phyloP scores from a whole-genome alignment of 1,140 invertebrate species.

The Condylostylus longicornis region DNA sequence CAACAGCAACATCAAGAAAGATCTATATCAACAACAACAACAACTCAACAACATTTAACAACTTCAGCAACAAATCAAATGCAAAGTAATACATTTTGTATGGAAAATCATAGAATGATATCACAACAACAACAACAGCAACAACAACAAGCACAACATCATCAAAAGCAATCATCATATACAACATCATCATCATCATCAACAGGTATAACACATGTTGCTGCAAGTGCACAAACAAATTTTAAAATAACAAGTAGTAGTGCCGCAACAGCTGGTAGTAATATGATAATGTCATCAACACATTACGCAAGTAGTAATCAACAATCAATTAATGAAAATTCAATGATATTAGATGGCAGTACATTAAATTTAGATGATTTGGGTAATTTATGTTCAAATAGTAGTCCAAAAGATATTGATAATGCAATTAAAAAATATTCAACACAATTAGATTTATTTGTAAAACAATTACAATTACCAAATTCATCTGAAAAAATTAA shows the following conservation, averaged over 20 bases:
- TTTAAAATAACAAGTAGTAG: conserved; percentile 60
- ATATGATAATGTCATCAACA: conserved; percentile 42
- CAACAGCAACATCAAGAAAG: conserved; percentile 4
- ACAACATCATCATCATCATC: conserved; percentile 43
- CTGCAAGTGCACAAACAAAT: conserved; percentile 55
- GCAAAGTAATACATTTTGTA: not conserved
- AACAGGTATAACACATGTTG: conserved; percentile 46
- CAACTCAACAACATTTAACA: conserved; percentile 1
- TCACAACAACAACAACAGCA: conserved; percentile 8
- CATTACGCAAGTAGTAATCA: no score
- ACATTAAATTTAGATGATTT: conserved; percentile 59
- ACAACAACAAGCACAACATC: conserved; percentile 9
- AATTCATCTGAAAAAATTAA: conserved; percentile 42
- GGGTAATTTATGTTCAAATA: conserved; percentile 52
- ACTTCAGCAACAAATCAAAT: no score
- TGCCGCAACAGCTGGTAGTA: conserved; percentile 47
- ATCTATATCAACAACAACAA: not conserved
- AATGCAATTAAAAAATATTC: conserved; percentile 68
- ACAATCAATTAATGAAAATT: conserved; percentile 21
- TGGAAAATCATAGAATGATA: not conserved
- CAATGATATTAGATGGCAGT: conserved; percentile 15
- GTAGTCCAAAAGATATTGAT: conserved; percentile 62
- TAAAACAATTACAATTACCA: conserved; percentile 43
- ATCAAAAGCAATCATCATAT: conserved; percentile 8
- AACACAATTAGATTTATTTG: conserved; percentile 48